Percentiles rank a stretch among this genome's conserved stretches.
Conservation (phyloP, 1,140 invertebrate species). For the Lucilia sericata region DNA sequence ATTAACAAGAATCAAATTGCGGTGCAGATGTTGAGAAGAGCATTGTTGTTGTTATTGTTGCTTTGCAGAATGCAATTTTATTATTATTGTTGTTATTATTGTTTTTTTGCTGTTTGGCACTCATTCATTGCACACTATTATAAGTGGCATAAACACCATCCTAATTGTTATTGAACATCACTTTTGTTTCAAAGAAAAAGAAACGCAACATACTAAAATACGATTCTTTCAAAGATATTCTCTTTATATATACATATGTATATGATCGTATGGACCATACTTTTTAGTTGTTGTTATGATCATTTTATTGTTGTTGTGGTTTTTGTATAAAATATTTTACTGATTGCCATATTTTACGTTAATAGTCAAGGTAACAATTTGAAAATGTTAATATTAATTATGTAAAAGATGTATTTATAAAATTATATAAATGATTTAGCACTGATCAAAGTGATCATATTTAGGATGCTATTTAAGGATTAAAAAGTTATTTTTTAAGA, state of each 20-base stretch:
- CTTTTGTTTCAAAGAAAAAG: conserved; percentile 6
- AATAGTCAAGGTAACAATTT: conserved; percentile 27
- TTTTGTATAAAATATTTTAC: conserved; percentile 25
- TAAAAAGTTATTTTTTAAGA: too few relatives aligned
- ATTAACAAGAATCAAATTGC: conserved; percentile 67
- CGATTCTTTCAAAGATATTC: neutral
- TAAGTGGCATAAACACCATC: conserved; percentile 43
- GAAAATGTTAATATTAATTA: conserved; percentile 23
- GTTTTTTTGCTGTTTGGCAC: neutral
- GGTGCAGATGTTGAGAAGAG: conserved; percentile 46
- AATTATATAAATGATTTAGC: neutral
- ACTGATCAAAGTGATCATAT: too few relatives aligned
- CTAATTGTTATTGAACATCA: conserved; percentile 43
- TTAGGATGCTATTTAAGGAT: too few relatives aligned
- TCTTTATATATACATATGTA: too few relatives aligned
- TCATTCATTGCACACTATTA: conserved; percentile 41
- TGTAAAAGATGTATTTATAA: neutral
- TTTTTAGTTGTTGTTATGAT: too few relatives aligned
- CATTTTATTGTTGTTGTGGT: neutral
- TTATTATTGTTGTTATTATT: neutral
- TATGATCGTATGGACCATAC: neutral
- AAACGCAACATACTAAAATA: neutral
- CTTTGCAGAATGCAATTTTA: conserved; percentile 34
- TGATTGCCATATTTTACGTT: conserved; percentile 17
- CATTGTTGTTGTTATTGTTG: conserved; percentile 20